Evolutionary conservation across 1,140 invertebrate species (phyloP), one percentile per base, ranked within the genome.

Genomic region (Magallana gigas): DNA sequence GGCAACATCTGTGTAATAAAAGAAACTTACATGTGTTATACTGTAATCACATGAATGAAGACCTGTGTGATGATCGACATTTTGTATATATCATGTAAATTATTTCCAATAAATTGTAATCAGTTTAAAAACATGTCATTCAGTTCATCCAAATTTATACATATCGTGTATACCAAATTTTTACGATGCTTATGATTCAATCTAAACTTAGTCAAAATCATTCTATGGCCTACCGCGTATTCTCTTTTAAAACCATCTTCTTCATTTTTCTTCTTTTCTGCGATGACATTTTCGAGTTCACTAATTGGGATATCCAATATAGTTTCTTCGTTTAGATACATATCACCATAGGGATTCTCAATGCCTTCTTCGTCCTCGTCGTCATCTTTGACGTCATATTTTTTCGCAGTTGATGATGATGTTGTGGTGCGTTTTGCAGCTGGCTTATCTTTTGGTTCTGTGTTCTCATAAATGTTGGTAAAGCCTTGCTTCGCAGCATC

Each of bases 301-400:
- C 23, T 71, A 2, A 71, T 29, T 0, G 18, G 68, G 36, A 71
- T 29, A 11, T 71, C 68, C 18, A 29, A 11, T 71, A 71, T 29
- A 8, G 23, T 71, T 71, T 71, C 68, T 23, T 71, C 68, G 9
- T 71, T 71, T 29, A 71, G 12, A 29, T 71, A 71, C 68, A 71
- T 8, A 8, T 71, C 68, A 71, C 68, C 68, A 71, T 71, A 71
- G 68, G 68, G 68, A 71, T 29, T 71, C 68, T 71, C 68, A 12
- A 71, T 29, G 68, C 68, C 68, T 71, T 71, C 68, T 18, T 71
- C 68, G 36, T 71, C 68, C 8, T 18, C 36, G 68, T 71, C 68
- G 68, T 71, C 8, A 71, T 71, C 68, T 12, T 23, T 71, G 68
- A 12, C 23, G 3, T 71, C 68, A 12, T 71, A 71, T 29, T 29